Evolutionary conservation across 2,797 vertebrate genomes (phyloP), one percentile per base, ranked within the genome.

Genomic region (Clarias fuscus): DNA sequence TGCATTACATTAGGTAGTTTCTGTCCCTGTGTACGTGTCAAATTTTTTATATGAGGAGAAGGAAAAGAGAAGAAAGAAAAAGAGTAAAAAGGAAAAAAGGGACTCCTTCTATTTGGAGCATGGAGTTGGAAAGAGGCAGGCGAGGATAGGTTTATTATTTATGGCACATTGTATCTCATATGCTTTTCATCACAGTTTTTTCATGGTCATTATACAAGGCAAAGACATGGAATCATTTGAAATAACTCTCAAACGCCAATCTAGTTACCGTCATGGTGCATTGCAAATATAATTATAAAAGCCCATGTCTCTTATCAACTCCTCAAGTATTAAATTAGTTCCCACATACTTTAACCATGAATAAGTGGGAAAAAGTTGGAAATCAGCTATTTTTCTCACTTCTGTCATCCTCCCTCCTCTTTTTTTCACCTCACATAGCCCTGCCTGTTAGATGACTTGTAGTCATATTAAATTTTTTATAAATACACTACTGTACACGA

Each of bases 281-380:
- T 33, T 82, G 17, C 33, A 30, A 30, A 73, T 22, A 15, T 62
- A 71, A 27, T 62, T 58, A 70, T 61, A 72, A 56, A 48, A 82
- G 40, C 75, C 10, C 24, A 13, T 48, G 85, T 62, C 56, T 65
- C 48, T 76, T 56, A 56, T 56, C 67, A 78, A 24, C 4, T 0
- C 89, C 86, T 89, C 86, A 90, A 90, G 93, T 93, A 94, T 94
- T 93, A 92, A 93, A 94, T 93, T 92, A 94, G 86, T 89, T 87
- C 73, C 88, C 84, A 87, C n/a, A 56, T 64, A n/a, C 61, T 89
- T 91, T 90, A 92, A 91, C 88, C 86, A 67, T 88, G 85, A 90
- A 92, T 64, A 91, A 82, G 62, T 90, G 87, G 37, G 40, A 76
- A 84, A 56, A 56, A 56, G 53, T 56, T 43, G 22, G 27, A 64